Conservation (phyloP, 2,113 vertebrate species). For the Gymnogyps californianus region DNA sequence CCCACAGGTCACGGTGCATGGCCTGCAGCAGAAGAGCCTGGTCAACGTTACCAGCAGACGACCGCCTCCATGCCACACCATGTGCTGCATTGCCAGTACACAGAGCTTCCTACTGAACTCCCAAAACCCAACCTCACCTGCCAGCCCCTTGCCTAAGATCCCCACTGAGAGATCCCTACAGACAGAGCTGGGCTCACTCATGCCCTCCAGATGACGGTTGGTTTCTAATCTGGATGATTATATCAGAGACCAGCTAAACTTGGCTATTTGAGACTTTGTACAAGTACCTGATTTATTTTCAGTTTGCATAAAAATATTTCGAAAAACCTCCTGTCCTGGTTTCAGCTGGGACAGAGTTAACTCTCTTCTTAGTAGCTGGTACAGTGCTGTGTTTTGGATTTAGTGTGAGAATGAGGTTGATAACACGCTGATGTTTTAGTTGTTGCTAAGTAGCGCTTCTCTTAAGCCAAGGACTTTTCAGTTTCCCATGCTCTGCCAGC, state of each 20-base stretch:
- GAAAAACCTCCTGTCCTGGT: neutral
- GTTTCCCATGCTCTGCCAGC: too few species aligned
- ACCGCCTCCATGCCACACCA: neutral
- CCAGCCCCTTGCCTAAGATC: neutral
- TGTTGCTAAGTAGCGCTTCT: too few species aligned
- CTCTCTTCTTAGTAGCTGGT: too few species aligned
- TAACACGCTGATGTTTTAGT: too few species aligned
- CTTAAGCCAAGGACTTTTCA: too few species aligned
- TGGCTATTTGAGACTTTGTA: neutral
- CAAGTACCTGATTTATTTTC: neutral
- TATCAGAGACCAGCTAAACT: neutral
- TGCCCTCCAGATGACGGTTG: neutral
- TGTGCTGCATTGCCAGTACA: neutral
- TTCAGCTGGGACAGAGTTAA: too few species aligned
- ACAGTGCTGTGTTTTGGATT: too few species aligned
- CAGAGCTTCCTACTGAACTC: neutral
- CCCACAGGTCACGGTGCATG: neutral
- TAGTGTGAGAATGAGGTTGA: too few species aligned
- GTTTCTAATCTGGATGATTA: neutral
- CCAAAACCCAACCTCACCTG: neutral
- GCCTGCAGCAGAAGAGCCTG: neutral
- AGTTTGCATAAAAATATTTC: neutral
- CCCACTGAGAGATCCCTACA: neutral
- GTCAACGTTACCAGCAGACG: rapidly evolving
- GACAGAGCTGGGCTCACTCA: neutral